These are phyloP conservation scores for Mylabris sibirica DNA, from an alignment of 2,888 invertebrate genomes.

Conservation along the genomic window DNA sequence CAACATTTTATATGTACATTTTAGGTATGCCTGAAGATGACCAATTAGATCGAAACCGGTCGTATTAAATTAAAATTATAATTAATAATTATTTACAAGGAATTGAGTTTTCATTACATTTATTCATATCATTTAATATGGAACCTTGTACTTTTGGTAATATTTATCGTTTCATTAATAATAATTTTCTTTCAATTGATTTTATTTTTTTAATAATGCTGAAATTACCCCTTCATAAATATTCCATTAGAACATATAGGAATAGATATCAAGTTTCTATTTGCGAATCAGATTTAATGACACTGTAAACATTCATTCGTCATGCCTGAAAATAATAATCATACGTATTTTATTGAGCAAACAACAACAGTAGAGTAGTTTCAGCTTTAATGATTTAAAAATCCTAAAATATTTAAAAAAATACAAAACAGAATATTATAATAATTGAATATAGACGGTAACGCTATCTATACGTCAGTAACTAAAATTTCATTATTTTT, in stretches of 20 bases:
- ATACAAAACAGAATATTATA: background rate
- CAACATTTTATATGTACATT: too few species aligned
- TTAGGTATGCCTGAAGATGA: too few species aligned
- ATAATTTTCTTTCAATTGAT: too few species aligned
- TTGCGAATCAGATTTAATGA: constrained; percentile 36
- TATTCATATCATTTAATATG: too few species aligned
- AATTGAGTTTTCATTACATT: too few species aligned
- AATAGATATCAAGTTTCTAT: constrained; percentile 37
- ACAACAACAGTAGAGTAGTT: background rate
- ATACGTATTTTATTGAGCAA: constrained; percentile 4
- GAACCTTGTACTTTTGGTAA: too few species aligned
- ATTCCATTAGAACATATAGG: constrained; percentile 6
- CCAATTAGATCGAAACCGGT: too few species aligned
- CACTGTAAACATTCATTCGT: constrained; percentile 32
- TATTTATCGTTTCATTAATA: too few species aligned
- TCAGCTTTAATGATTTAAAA: background rate
- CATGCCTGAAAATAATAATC: constrained; percentile 25
- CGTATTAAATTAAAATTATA: too few species aligned
- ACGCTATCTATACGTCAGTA: constrained; percentile 6
- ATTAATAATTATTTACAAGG: too few species aligned
- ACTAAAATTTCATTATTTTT: background rate
- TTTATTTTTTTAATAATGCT: background rate
- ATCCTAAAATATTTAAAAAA: background rate
- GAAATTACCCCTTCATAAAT: background rate
- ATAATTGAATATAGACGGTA: background rate